Percentiles rank a stretch among this genome's conserved stretches.
These are phyloP conservation scores for Drosophila nikananu DNA, from an alignment of 1,140 invertebrate species.

Conservation along the genomic window DNA sequence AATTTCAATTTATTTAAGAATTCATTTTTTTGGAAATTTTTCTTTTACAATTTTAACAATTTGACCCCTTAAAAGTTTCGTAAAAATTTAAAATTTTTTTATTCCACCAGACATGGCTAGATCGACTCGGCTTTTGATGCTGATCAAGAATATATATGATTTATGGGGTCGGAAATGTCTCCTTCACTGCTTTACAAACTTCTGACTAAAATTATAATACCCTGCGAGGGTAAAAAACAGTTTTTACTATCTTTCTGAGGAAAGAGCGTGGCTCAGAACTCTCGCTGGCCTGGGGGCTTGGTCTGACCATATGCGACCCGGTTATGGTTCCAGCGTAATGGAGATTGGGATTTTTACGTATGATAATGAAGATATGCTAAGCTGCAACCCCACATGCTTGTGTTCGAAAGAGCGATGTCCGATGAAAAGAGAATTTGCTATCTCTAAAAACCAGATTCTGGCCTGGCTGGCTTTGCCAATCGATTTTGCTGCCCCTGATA, in stretches of 20 bases:
- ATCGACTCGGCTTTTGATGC: too few relatives aligned
- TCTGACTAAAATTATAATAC: too few relatives aligned
- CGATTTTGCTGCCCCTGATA: constrained; percentile 1
- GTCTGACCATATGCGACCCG: not conserved
- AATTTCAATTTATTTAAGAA: too few relatives aligned
- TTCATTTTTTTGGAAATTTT: too few relatives aligned
- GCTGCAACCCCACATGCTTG: not conserved
- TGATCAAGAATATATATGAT: too few relatives aligned
- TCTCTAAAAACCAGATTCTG: constrained; percentile 10
- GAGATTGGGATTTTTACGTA: not conserved
- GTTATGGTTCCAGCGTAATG: not conserved
- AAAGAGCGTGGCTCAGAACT: not conserved
- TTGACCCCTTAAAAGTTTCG: too few relatives aligned
- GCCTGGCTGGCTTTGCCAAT: not conserved
- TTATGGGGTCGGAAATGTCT: too few relatives aligned
- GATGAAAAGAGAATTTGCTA: not conserved
- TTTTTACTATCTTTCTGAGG: not conserved
- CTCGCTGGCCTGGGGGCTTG: not conserved
- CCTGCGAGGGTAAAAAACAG: too few relatives aligned
- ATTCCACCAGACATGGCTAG: too few relatives aligned
- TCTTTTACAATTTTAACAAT: too few relatives aligned
- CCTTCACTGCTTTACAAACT: too few relatives aligned
- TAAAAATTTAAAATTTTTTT: too few relatives aligned
- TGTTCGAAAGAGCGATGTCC: not conserved
- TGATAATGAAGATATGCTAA: not conserved